phyloP scores from a whole-genome alignment of 2,113 vertebrate species.

The Marmota flaviventris region DNA sequence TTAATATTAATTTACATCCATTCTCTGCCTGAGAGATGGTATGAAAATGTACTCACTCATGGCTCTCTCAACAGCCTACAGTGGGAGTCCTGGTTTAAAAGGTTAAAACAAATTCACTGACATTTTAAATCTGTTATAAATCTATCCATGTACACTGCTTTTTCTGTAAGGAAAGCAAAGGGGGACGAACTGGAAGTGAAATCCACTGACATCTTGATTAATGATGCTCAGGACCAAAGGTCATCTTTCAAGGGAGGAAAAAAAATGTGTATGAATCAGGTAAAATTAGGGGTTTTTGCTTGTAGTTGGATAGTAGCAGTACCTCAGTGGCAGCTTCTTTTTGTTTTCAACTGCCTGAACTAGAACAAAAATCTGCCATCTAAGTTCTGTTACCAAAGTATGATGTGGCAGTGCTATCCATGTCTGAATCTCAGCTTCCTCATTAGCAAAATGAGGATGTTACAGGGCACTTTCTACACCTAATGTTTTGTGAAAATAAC shows the following conservation, averaged over 20 bases:
- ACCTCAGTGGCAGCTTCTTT: constrained; percentile 38
- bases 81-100: constrained; percentile 32
- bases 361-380: not conserved
- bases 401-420: not conserved
- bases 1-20: not conserved
- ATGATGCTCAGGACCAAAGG: not conserved
- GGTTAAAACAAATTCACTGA: not conserved
- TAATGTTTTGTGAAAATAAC: not conserved
- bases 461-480: not conserved
- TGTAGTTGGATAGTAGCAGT: not conserved
- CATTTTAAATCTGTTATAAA: not conserved
- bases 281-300: constrained; percentile 21
- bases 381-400: not conserved
- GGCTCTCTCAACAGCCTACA: not conserved
- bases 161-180: constrained; percentile 26
- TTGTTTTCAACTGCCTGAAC: constrained; percentile 25
- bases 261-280: constrained; percentile 37
- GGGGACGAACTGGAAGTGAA: constrained; percentile 26
- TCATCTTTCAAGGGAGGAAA: constrained; percentile 25
- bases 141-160: not conserved
- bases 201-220: constrained; percentile 63
- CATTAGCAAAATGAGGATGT: not conserved
- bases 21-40: not conserved
- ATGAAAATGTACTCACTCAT: not conserved
- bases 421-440: not conserved